These are phyloP conservation scores for Antheraea pernyi DNA, from an alignment of 1,140 invertebrate genomes.

Conservation along the genomic window DNA sequence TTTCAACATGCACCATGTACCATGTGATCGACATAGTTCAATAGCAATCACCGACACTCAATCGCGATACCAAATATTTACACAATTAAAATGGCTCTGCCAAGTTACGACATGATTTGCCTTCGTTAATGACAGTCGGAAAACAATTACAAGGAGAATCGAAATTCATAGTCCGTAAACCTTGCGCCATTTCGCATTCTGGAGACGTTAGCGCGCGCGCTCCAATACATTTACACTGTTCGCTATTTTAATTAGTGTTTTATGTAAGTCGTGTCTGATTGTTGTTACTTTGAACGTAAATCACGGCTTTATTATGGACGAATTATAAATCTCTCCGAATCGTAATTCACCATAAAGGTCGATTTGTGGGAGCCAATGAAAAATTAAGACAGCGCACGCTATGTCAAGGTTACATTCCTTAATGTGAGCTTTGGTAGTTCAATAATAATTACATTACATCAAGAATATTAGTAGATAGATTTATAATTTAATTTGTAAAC, in stretches of 20 bases:
- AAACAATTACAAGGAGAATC: slow-evolving; percentile 12
- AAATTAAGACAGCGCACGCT: slow-evolving; percentile 1
- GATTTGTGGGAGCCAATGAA: background rate
- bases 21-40: too few relatives aligned
- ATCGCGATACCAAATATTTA: background rate
- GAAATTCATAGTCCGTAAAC: slow-evolving; percentile 26
- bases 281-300: slow-evolving; percentile 15
- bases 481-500: too few relatives aligned
- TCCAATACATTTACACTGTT: slow-evolving; percentile 23
- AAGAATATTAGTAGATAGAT: background rate
- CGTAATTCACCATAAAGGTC: slow-evolving; percentile 1
- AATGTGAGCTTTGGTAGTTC: background rate
- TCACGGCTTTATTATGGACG: slow-evolving; percentile 7
- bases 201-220: slow-evolving; percentile 10
- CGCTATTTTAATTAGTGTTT: slow-evolving; percentile 23
- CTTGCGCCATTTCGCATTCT: slow-evolving; percentile 29
- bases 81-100: background rate
- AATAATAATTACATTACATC: background rate
- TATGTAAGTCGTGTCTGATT: slow-evolving; percentile 10
- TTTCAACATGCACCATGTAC: too few relatives aligned
- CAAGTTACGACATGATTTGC: background rate
- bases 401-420: background rate
- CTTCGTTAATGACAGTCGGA: slow-evolving; percentile 3
- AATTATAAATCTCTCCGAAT: slow-evolving; percentile 12
- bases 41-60: too few relatives aligned